These are phyloP conservation scores for Pristionchus japonicus DNA, from an alignment of 2,888 invertebrate species.

Conservation along the genomic window DNA sequence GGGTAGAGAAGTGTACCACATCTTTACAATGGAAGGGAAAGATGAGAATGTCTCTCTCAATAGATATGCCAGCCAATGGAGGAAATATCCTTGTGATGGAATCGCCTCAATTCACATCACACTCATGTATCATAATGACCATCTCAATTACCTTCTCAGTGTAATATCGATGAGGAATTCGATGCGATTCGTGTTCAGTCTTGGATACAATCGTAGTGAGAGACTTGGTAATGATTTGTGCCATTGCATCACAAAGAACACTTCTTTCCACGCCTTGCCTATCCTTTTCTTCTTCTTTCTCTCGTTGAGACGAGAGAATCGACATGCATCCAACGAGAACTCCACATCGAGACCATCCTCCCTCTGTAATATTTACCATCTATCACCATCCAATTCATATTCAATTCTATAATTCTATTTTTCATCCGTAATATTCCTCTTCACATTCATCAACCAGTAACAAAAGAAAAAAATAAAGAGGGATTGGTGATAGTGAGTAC, in stretches of 20 bases:
- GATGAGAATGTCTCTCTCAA: background rate
- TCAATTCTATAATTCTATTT: too few relatives aligned
- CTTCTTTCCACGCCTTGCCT: background rate
- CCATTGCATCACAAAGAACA: background rate
- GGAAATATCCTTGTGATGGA: background rate
- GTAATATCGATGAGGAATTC: background rate
- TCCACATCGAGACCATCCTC: slow-evolving; percentile 11
- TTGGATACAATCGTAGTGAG: slow-evolving; percentile 25
- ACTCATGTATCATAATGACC: background rate
- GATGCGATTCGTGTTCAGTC: background rate
- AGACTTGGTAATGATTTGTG: background rate
- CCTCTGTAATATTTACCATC: too few relatives aligned
- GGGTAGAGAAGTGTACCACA: slow-evolving; percentile 38
- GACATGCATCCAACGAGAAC: background rate
- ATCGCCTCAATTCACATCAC: background rate
- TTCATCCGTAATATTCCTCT: too few relatives aligned
- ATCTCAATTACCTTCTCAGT: background rate
- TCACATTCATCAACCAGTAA: too few relatives aligned
- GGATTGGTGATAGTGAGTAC: too few relatives aligned
- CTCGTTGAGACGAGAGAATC: background rate
- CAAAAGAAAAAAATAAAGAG: background rate
- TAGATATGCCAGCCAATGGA: background rate
- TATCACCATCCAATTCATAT: background rate
- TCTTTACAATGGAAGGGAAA: background rate
- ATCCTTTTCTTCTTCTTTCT: background rate